phyloP scores from a whole-genome alignment of 2,113 vertebrate species.

The Conger conger region DNA sequence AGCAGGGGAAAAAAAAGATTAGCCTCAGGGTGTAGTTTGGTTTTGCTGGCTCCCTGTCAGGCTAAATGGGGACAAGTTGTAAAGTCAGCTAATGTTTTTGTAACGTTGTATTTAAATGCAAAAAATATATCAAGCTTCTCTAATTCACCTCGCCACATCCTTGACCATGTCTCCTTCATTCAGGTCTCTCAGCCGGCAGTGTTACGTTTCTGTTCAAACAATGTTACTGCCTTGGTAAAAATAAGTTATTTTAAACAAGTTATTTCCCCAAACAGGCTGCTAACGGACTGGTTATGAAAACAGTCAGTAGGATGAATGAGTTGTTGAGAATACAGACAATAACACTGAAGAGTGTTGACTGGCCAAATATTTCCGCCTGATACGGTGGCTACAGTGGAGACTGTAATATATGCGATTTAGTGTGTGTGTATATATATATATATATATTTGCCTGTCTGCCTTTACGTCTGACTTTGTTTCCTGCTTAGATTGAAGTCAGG shows the following conservation, averaged over 20 bases:
- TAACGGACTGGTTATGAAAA: too few relatives aligned
- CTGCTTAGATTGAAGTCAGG: neutral
- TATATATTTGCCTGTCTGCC: neutral
- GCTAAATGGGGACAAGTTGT: slow-evolving; percentile 52
- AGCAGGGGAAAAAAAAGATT: slow-evolving; percentile 38
- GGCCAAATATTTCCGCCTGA: neutral
- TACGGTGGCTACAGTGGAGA: too few relatives aligned
- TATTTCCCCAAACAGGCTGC: too few relatives aligned
- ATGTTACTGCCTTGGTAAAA: too few relatives aligned
- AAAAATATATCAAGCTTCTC: slow-evolving; percentile 54
- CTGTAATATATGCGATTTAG: too few relatives aligned
- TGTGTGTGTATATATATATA: too few relatives aligned
- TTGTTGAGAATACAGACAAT: neutral
- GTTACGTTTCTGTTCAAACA: neutral
- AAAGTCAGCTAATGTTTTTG: slow-evolving; percentile 56
- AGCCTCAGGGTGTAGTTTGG: slow-evolving; percentile 33
- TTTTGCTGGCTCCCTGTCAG: slow-evolving; percentile 53
- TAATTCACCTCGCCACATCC: slow-evolving; percentile 54
- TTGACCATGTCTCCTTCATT: slow-evolving; percentile 28
- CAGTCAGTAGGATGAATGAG: neutral
- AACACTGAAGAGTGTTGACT: neutral
- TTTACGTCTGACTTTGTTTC: neutral
- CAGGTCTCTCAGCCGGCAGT: neutral
- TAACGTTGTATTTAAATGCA: slow-evolving; percentile 61
- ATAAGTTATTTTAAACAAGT: too few relatives aligned